Evolutionary conservation across 2,797 vertebrate genomes (phyloP).

Genomic region (Fringilla coelebs): DNA sequence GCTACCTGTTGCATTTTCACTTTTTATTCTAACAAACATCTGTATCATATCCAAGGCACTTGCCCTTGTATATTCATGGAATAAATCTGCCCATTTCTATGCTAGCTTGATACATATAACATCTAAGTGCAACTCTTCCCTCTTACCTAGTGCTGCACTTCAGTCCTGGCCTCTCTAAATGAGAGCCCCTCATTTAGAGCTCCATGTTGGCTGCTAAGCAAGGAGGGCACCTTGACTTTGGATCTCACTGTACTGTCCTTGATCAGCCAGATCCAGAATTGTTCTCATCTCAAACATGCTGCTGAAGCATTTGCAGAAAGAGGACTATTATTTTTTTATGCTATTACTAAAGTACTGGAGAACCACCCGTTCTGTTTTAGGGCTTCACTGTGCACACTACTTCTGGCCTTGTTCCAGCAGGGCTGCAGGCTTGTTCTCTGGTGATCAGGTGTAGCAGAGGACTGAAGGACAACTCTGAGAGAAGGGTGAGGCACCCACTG

Average conservation of each 20-base stretch:
- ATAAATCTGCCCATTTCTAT: neutral
- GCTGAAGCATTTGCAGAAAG: neutral
- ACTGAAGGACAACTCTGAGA: neutral
- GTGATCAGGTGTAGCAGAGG: neutral
- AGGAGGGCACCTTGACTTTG: slow-evolving; percentile 25
- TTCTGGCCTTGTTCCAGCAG: neutral
- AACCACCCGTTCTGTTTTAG: neutral
- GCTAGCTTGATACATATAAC: neutral
- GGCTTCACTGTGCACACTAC: neutral
- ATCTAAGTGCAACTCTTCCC: neutral
- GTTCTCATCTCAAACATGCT: neutral
- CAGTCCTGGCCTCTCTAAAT: neutral
- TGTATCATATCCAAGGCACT: rapidly evolving
- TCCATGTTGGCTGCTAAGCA: neutral
- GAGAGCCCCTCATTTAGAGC: neutral
- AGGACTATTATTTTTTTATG: neutral
- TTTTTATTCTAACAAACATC: neutral
- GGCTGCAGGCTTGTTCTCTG: neutral
- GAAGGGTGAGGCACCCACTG: neutral
- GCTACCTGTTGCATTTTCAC: neutral
- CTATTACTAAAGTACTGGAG: neutral
- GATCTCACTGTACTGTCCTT: slow-evolving; percentile 20
- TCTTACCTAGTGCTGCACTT: neutral
- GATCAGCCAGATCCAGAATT: neutral
- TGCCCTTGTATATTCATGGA: neutral